These are phyloP conservation scores for Antheraea yamamai DNA, from an alignment of 2,888 invertebrate genomes.

Conservation along the genomic window DNA sequence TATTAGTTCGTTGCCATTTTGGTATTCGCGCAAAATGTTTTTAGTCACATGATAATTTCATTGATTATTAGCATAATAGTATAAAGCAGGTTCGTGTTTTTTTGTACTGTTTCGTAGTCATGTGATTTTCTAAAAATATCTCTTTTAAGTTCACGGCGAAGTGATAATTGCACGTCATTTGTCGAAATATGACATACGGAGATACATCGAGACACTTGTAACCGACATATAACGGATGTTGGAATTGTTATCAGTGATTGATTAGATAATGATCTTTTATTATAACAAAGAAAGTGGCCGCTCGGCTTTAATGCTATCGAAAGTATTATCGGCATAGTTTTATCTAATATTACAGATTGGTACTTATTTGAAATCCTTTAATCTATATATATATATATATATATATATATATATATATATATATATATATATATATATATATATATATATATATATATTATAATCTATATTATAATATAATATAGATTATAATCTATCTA, in stretches of 20 bases:
- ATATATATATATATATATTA: too few relatives aligned
- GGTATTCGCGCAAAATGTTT: not conserved
- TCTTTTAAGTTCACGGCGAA: not conserved
- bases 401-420: too few relatives aligned
- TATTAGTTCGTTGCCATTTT: constrained; percentile 8
- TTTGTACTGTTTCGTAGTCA: constrained; percentile 9
- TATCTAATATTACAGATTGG: not conserved
- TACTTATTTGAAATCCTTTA: not conserved
- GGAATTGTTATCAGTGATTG: constrained; percentile 6
- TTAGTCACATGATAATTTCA: constrained; percentile 31
- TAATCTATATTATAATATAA: too few relatives aligned
- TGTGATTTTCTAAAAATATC: constrained; percentile 24
- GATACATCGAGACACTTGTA: not conserved
- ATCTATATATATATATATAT: not conserved
- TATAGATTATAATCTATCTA: too few relatives aligned
- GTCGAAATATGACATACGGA: not conserved
- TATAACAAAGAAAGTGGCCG: not conserved
- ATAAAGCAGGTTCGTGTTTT: constrained; percentile 13
- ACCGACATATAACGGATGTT: constrained; percentile 5
- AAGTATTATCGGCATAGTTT: not conserved
- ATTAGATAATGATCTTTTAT: not conserved
- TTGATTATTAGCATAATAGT: constrained; percentile 23
- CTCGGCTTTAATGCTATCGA: not conserved
- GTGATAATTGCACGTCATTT: not conserved
- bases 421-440: too few relatives aligned